phyloP scores from a whole-genome alignment of 2,797 vertebrate species.

The Scomberomorus guttatus region DNA sequence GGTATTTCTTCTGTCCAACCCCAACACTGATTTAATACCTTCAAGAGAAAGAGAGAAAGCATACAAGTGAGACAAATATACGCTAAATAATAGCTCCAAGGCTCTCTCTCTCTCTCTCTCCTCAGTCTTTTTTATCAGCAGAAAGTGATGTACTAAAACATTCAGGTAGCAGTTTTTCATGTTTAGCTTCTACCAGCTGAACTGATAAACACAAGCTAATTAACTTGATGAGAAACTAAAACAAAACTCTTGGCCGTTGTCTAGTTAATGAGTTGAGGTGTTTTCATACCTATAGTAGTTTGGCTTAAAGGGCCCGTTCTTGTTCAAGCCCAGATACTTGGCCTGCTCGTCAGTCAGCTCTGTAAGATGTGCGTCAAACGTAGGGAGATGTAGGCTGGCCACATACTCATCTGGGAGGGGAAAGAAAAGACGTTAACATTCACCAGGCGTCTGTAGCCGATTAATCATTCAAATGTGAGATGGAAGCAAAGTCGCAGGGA shows the following conservation, averaged over 20 bases:
- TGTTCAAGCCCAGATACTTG: slow-evolving; percentile 98
- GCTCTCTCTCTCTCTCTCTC: too few relatives aligned
- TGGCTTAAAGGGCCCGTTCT: slow-evolving; percentile 98
- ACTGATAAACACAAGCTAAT: too few relatives aligned
- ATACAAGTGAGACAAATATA: not conserved
- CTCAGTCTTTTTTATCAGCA: too few relatives aligned
- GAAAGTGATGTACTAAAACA: too few relatives aligned
- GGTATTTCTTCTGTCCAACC: slow-evolving; percentile 64
- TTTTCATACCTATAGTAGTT: slow-evolving; percentile 95
- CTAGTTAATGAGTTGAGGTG: not conserved
- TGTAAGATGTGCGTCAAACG: slow-evolving; percentile 97
- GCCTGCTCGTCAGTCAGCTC: slow-evolving; percentile 97
- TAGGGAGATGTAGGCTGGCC: slow-evolving; percentile 97
- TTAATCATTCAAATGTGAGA: slow-evolving; percentile 37
- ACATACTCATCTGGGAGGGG: slow-evolving; percentile 95
- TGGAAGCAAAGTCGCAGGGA: slow-evolving; percentile 4
- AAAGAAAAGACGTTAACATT: slow-evolving; percentile 5
- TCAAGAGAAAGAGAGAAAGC: slow-evolving; percentile 27
- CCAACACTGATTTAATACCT: slow-evolving; percentile 91
- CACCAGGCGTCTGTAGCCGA: slow-evolving; percentile 4
- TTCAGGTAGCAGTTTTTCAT: too few relatives aligned
- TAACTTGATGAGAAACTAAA: too few relatives aligned
- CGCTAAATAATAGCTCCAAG: too few relatives aligned
- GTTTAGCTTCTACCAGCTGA: too few relatives aligned
- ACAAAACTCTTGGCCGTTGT: too few relatives aligned